Conservation (phyloP, 2,888 invertebrate species). For the Dasysyrphus albostriatus region DNA sequence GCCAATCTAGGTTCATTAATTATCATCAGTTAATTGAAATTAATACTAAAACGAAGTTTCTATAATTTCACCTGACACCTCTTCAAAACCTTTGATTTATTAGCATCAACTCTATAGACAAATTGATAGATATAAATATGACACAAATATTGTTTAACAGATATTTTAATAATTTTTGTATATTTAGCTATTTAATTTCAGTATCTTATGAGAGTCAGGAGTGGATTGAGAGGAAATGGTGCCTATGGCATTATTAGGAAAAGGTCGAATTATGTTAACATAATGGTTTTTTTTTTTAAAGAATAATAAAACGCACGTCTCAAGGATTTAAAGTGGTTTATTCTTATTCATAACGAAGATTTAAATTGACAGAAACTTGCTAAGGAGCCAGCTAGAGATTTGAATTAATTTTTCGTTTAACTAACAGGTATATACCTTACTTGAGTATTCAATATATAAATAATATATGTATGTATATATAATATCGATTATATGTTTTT, state of each 20-base stretch:
- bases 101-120: conserved; percentile 50
- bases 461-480: too few species aligned
- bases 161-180: conserved; percentile 17
- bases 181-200: neutral
- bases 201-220: neutral
- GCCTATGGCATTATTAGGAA: neutral
- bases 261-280: too few species aligned
- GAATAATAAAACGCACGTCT: too few species aligned
- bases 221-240: neutral
- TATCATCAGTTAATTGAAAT: conserved; percentile 60
- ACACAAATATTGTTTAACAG: conserved; percentile 35
- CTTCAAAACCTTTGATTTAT: conserved; percentile 59
- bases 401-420: too few species aligned
- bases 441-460: too few species aligned
- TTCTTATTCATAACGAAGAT: too few species aligned
- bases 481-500: too few species aligned
- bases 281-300: too few species aligned
- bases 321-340: too few species aligned
- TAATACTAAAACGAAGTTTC: conserved; percentile 50
- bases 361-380: too few species aligned
- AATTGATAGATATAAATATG: neutral
- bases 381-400: too few species aligned
- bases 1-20: conserved; percentile 68
- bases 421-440: too few species aligned
- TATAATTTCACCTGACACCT: conserved; percentile 55